A percentile compares a stretch with the other conserved stretches of the same genome.
Conservation (phyloP, 2,888 invertebrate genomes). For the Mesorhabditis sp. region DNA sequence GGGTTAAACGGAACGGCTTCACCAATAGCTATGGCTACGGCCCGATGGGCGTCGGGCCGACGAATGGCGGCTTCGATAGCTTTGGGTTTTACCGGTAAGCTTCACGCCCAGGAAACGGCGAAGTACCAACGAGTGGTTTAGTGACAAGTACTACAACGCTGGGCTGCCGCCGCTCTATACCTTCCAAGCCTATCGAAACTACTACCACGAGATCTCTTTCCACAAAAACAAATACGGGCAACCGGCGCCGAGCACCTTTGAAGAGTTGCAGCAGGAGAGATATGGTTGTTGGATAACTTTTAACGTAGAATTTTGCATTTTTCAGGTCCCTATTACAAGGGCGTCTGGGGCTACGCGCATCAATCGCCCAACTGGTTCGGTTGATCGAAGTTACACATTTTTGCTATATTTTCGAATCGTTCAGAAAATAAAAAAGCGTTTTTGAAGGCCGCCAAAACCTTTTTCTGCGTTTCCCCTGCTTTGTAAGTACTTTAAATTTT, state of each 20-base stretch:
- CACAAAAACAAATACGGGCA: conserved; percentile 45
- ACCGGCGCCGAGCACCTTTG: conserved; percentile 40
- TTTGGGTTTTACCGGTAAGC: conserved; percentile 39
- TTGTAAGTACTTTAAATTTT: too few species aligned
- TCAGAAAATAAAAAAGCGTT: too few species aligned
- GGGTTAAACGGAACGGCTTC: conserved; percentile 47
- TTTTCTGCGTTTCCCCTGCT: too few species aligned
- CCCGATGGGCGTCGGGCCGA: conserved; percentile 40
- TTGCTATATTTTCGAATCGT: too few species aligned
- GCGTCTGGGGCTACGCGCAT: conserved; percentile 49
- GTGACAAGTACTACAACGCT: conserved; percentile 48
- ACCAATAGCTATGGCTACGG: conserved; percentile 51
- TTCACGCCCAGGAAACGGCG: not conserved
- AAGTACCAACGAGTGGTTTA: conserved; percentile 8
- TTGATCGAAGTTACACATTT: too few species aligned
- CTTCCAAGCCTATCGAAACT: conserved; percentile 42
- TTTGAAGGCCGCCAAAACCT: too few species aligned
- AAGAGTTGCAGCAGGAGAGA: conserved; percentile 44
- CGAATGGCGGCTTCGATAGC: conserved; percentile 46
- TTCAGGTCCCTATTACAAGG: conserved; percentile 50
- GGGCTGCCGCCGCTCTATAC: conserved; percentile 49
- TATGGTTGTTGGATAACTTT: conserved; percentile 28
- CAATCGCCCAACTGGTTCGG: conserved; percentile 48
- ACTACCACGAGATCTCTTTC: conserved; percentile 50
- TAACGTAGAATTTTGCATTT: not conserved